Base-by-base conservation (phyloP, 2,113 vertebrate species). In the Hippoglossus stenolepis region DNA sequence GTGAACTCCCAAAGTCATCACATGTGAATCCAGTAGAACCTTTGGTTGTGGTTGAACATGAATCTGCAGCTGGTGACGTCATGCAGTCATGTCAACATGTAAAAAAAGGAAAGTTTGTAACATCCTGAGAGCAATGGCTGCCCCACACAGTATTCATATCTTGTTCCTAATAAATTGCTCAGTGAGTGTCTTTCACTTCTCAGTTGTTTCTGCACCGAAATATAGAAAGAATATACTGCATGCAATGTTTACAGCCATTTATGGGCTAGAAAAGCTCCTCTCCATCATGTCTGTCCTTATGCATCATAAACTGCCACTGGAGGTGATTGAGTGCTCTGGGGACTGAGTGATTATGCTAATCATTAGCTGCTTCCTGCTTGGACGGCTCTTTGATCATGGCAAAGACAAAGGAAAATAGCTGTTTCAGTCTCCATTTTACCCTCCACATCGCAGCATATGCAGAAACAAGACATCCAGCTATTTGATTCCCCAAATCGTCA, bases 311-410 rank as follows among this genome's bases (percentile, higher is more conserved):
- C 64, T 82, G 69, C 73, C 81, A 77, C 82, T 64, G 61, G 64
- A 79, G 73, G 82, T 87, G 80, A 86, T 73, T 35, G 74, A 87
- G 82, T 58, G 73, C 68, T 77, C 62, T 49, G 72, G 77, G 86
- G 70, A 79, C 73, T 65, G 70, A 84, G 78, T 81, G 83, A 87
- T 89, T 89, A 89, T 88, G 86, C 70, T 87, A 87, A 90, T 85
- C 82, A 80, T 90, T 89, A 86, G 85, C 65, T 61, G 54, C 62
- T 74, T 78, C 61, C 68, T 77, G 89, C 78, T 24, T 74, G 73
- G 71, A 70, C 20, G 71, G 63, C 71, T 83, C 69, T 87, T 31
- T 31, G 31, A 31, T 31, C 31, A 7, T 31, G 31, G 31, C 6
- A 31, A 31, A 31, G 31, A 31, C 6, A 31, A 31, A 31, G 31